phyloP scores from a whole-genome alignment of 2,797 vertebrate genomes.

The Hemibagrus guttatus region DNA sequence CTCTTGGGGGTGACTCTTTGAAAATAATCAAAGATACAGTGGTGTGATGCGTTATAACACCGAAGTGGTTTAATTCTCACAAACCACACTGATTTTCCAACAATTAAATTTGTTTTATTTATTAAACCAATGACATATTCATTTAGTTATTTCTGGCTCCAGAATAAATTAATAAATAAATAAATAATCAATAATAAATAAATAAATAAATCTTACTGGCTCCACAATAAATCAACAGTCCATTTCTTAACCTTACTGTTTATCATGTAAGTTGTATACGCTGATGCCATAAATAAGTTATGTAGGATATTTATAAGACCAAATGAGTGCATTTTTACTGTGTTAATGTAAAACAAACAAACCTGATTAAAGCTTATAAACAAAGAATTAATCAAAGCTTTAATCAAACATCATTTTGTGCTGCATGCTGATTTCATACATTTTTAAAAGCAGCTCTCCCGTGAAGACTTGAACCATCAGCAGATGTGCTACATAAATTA shows the following conservation, averaged over 20 bases:
- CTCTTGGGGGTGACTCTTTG: not conserved
- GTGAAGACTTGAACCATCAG: constrained; percentile 11
- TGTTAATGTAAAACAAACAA: not conserved
- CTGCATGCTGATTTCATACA: constrained; percentile 27
- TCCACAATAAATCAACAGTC: not conserved
- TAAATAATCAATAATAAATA: too few species aligned
- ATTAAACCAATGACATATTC: not conserved
- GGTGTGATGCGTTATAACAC: not conserved
- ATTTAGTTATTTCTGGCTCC: not conserved
- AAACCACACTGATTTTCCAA: too few species aligned
- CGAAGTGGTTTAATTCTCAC: too few species aligned
- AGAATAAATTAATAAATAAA: too few species aligned
- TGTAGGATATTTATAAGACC: not conserved
- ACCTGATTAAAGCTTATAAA: constrained; percentile 2
- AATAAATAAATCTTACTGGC: too few species aligned
- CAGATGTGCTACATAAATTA: constrained; percentile 29
- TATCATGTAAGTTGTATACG: not conserved
- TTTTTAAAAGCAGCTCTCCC: constrained; percentile 16
- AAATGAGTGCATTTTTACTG: not conserved
- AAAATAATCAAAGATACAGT: not conserved
- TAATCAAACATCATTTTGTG: constrained; percentile 19
- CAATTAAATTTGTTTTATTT: not conserved
- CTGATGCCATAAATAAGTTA: not conserved
- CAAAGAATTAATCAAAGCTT: constrained; percentile 14
- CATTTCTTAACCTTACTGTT: not conserved